Conservation (phyloP, 2,797 vertebrate species). For the Lacerta viridis region DNA sequence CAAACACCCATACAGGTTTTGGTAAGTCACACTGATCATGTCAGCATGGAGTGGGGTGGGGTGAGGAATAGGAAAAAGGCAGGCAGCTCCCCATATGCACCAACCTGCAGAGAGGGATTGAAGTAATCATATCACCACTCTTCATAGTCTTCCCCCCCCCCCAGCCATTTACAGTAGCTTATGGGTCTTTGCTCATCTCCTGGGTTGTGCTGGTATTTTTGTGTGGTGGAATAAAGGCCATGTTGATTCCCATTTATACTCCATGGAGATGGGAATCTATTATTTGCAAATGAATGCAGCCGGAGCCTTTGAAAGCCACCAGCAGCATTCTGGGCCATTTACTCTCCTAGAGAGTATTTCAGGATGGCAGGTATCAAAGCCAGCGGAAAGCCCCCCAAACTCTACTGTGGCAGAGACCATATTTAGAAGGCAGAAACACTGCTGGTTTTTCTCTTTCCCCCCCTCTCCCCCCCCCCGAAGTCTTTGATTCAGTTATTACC, state of each 20-base stretch:
- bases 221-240: neutral
- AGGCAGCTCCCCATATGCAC: neutral
- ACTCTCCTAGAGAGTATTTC: constrained; percentile 9
- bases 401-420: too few relatives aligned
- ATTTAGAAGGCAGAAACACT: constrained; percentile 5
- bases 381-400: neutral
- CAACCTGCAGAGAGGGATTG: neutral
- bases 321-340: neutral
- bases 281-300: neutral
- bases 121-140: neutral
- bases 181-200: neutral
- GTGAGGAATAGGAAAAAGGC: too few relatives aligned
- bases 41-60: too few relatives aligned
- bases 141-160: neutral
- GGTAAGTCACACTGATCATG: neutral
- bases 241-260: neutral
- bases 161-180: neutral
- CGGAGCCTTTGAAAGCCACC: neutral
- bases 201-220: neutral
- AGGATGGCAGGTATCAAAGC: constrained; percentile 15
- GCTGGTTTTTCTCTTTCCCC: neutral
- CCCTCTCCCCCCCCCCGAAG: too few relatives aligned
- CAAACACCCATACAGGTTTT: neutral
- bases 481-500: neutral
- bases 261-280: neutral